Base-by-base conservation (phyloP, 2,797 vertebrate genomes). In the Chelon auratus region DNA sequence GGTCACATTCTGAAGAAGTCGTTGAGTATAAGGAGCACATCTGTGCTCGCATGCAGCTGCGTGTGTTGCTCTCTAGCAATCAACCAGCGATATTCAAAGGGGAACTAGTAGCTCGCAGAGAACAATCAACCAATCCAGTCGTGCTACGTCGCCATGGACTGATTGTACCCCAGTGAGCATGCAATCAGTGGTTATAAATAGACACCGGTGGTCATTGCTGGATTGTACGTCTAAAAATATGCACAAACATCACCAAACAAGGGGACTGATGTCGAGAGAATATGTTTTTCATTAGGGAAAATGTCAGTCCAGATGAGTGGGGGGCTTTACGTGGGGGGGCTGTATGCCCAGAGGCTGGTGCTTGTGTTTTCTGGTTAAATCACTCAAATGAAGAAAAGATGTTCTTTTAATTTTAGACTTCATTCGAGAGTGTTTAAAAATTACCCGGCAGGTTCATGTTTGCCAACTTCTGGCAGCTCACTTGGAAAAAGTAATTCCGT, bases 141-240 rank as follows among this genome's bases (percentile, higher is more conserved):
- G 45, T 48, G 59, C 71, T 17, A 64, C 18, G 9, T 70, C 6
- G 14, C 20, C 11, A 4, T 1, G 24, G 78, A 74, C 71, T 81
- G 80, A 85, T 84, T 84, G 68, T 63, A 78, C 68, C 42, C 72
- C 3, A 12, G 59, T 55, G 75, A 75, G 83, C 63, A 9, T 24
- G 74, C 68, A 87, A 86, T 89, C 81, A 82, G 4, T 10, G 26
- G 63, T 57, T 89, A 84, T 77, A 89, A 88, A 89, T 87, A 88
- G 82, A 79, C 61, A 1, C 20, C 54, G 42, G 6, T 43, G 73
- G 71, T 80, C 77, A 83, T 64, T 56, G 68, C 77, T 67, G 58
- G 57, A 72, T 62, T 74, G 51, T n/a, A 51, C 54, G 86, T 80
- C 81, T 83, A 75, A 83, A 84, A 81, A 87, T 87, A 78, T 63